Percentiles rank a stretch among this genome's conserved stretches.
phyloP scores from a whole-genome alignment of 2,113 vertebrate genomes.

The Grammomys surdaster region DNA sequence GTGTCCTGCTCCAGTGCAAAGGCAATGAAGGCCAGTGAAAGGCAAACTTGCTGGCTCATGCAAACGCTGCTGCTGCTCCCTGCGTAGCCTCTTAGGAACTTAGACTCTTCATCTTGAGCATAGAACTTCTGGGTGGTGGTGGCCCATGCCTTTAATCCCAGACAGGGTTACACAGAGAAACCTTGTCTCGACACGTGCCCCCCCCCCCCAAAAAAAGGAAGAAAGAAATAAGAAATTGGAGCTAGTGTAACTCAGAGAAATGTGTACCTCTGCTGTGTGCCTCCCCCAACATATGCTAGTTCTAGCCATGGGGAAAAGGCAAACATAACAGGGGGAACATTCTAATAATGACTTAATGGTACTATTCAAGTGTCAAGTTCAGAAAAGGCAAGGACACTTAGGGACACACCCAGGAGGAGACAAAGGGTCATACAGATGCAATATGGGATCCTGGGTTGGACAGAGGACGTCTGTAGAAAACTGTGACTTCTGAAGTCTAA shows the following conservation, averaged over 20 bases:
- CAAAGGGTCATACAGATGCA: not conserved
- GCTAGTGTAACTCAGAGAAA: not conserved
- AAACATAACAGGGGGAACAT: not conserved
- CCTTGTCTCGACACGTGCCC: not conserved
- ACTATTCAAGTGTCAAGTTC: not conserved
- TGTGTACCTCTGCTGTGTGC: not conserved
- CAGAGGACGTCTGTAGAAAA: not conserved
- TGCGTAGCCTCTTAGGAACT: not conserved
- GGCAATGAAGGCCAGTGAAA: not conserved
- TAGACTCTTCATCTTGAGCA: constrained; percentile 20
- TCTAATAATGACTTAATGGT: not conserved
- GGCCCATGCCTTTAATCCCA: not conserved
- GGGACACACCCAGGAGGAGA: not conserved
- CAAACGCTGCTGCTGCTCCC: not conserved
- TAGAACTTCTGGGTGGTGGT: not conserved
- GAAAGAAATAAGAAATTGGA: not conserved
- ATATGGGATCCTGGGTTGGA: not conserved
- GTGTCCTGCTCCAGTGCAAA: not conserved
- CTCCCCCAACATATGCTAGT: not conserved
- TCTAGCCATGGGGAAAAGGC: not conserved
- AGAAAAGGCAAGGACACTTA: not conserved
- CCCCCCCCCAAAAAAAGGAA: not conserved
- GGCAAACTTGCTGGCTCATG: not conserved
- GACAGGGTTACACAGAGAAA: not conserved
- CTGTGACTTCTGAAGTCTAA: not conserved